These are phyloP conservation scores for Epiblema foenella DNA, from an alignment of 2,888 invertebrate genomes.

Conservation along the genomic window DNA sequence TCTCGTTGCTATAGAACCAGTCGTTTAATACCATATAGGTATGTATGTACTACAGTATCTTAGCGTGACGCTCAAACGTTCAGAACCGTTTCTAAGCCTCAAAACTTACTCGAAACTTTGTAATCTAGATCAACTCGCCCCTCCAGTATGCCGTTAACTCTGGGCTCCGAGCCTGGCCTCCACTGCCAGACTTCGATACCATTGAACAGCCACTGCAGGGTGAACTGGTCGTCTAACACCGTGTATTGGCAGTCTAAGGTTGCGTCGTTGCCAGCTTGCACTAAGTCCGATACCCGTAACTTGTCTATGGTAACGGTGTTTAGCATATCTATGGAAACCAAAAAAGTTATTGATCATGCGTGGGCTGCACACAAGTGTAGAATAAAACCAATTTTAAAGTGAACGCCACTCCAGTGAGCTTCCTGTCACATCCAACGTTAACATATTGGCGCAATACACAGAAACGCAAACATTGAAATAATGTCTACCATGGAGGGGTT, in stretches of 20 bases:
- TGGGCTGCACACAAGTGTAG: no score
- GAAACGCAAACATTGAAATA: no score
- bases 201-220: constrained; percentile 55
- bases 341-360: neutral
- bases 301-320: constrained; percentile 56
- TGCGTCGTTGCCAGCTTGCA: constrained; percentile 51
- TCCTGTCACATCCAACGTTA: no score
- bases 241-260: constrained; percentile 55
- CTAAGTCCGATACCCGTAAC: constrained; percentile 55
- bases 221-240: constrained; percentile 50
- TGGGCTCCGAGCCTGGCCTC: constrained; percentile 50
- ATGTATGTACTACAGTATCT: no score
- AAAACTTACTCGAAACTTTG: constrained; percentile 50
- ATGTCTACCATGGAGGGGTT: no score
- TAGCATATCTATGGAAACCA: constrained; percentile 39
- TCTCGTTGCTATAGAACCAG: no score
- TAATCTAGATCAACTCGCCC: constrained; percentile 51
- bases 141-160: constrained; percentile 49
- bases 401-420: no score
- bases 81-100: no score
- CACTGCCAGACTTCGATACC: constrained; percentile 52
- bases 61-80: no score
- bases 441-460: no score
- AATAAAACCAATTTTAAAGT: no score
- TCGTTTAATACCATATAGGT: no score